Evolutionary conservation across 1,140 invertebrate species (phyloP), one percentile per base, ranked within the genome.

Genomic region (Delia radicum): DNA sequence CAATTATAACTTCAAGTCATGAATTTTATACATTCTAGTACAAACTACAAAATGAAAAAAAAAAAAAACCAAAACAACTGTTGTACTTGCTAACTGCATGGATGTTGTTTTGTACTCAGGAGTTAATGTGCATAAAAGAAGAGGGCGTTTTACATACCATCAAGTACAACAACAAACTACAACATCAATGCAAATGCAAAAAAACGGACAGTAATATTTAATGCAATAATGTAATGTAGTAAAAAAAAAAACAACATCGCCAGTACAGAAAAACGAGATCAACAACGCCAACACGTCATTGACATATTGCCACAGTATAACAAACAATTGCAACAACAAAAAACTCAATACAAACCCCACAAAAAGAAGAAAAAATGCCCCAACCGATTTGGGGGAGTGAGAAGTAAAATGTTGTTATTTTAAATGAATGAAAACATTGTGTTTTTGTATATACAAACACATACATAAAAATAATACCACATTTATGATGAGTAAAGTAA

Each of bases 281-380:
- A 33, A 33, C 65, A 37, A 69, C 65, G 65, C 65, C 65, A 69
- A 69, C 65, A 69, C 65, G 65, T 69, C 65, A 69, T 69, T 69
- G 65, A 69, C 65, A 69, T 69, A 69, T 69, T 69, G 65, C 65
- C 65, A 69, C 65, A 69, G 65, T 31, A 31, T 31, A 29, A 13
- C 10, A 28, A 5, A 48, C 15, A 48, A 48, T n/a, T 13, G 46
- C 46, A 48, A 48, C n/a, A 48, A 55, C 21, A 55, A 24, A 4
- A n/a, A 55, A 55, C 5, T n/a, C n/a, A 55, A 21, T 21, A 55
- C 10, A 28, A 2, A 0, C 13, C 63, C 63, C 26, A 67, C 27
- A 29, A 42, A 42, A 42, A 42, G 18, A 24, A 55, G 48, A 13
- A 67, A 31, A 5, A 67, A 67, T n/a, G 37, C 12, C 12, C 12